Percentiles rank a stretch among this genome's conserved stretches.
These are phyloP conservation scores for Holotrichia oblita DNA, from an alignment of 1,140 invertebrate genomes.

Conservation along the genomic window DNA sequence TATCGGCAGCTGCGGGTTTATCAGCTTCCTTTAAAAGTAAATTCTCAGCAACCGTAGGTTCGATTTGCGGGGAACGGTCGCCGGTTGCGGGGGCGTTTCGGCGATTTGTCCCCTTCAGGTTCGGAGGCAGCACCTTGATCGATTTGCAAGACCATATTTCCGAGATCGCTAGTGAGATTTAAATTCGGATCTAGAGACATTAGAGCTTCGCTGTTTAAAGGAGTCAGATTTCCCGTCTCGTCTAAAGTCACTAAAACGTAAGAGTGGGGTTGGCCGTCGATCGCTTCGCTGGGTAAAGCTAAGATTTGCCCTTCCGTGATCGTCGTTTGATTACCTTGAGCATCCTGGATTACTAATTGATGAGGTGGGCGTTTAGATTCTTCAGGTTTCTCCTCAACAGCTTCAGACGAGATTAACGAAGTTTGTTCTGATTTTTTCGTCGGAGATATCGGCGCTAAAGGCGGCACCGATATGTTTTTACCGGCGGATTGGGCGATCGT, in stretches of 20 bases:
- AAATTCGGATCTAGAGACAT: conserved; percentile 59
- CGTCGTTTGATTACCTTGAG: conserved; percentile 58
- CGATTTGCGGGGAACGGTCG: background rate
- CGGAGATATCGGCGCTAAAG: conserved; percentile 33
- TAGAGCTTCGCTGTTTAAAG: conserved; percentile 75
- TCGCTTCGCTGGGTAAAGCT: conserved; percentile 72
- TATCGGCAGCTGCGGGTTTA: background rate
- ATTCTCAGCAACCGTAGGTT: background rate
- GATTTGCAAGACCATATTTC: conserved; percentile 59
- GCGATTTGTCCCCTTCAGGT: background rate
- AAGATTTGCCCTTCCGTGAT: conserved; percentile 70
- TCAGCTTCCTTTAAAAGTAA: background rate
- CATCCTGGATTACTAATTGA: conserved; percentile 60
- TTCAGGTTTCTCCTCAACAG: no score
- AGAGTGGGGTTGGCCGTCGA: conserved; percentile 70
- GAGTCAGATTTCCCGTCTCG: conserved; percentile 74
- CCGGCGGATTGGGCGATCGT: conserved; percentile 46
- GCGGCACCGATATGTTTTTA: conserved; percentile 28
- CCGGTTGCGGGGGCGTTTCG: background rate
- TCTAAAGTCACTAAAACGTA: conserved; percentile 72
- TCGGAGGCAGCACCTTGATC: conserved; percentile 48
- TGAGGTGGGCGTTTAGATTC: no score
- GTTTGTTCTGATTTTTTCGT: conserved; percentile 51
- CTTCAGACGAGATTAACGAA: conserved; percentile 51
- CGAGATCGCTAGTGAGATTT: conserved; percentile 55